These are phyloP conservation scores for Callipepla californica DNA, from an alignment of 2,113 vertebrate species.

Conservation along the genomic window DNA sequence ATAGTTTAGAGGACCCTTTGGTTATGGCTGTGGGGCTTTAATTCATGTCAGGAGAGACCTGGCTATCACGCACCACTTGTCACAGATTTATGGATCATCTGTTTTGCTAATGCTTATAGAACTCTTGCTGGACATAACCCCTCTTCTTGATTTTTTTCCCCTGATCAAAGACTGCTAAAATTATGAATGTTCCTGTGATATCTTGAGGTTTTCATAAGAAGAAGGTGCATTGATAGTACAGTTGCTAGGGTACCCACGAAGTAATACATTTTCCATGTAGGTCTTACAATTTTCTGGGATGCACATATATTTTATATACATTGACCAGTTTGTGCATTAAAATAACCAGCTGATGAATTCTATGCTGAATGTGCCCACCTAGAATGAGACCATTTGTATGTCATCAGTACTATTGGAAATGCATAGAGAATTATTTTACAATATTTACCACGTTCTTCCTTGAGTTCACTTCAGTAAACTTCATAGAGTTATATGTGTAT, in stretches of 20 bases:
- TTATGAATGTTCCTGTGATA: conserved; percentile 35
- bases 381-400: background rate
- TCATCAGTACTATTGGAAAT: background rate
- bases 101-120: conserved; percentile 36
- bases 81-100: conserved; percentile 22
- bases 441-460: background rate
- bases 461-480: fast-evolving
- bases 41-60: conserved; percentile 22
- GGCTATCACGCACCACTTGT: background rate
- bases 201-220: conserved; percentile 52
- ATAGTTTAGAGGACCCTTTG: conserved; percentile 21
- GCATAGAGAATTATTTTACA: background rate
- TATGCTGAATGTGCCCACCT: background rate
- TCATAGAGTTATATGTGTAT: background rate
- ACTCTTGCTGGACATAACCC: conserved; percentile 36
- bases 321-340: background rate
- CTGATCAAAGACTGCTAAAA: background rate
- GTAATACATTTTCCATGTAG: background rate
- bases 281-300: background rate
- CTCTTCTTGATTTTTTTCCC: background rate
- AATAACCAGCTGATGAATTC: background rate
- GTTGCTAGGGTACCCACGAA: background rate
- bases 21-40: background rate
- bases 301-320: background rate
- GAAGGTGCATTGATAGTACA: background rate